Conservation (phyloP, 2,888 invertebrate species). For the Drosophila sordidula region DNA sequence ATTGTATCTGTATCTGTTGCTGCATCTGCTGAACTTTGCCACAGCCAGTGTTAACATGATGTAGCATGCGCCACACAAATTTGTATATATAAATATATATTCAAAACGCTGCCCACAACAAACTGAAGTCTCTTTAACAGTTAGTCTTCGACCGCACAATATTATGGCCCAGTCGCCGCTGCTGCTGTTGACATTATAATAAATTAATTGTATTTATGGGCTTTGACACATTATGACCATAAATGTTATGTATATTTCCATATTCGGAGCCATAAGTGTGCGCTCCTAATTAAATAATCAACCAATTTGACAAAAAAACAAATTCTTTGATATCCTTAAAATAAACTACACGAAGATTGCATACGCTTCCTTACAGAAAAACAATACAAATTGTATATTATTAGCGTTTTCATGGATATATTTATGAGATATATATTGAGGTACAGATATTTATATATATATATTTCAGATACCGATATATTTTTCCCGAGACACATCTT, state of each 20-base stretch:
- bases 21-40: slow-evolving; percentile 5
- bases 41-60: slow-evolving; percentile 72
- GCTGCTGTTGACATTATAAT: slow-evolving; percentile 74
- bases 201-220: slow-evolving; percentile 82
- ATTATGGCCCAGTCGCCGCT: slow-evolving; percentile 14
- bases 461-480: too few species aligned
- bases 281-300: slow-evolving; percentile 74
- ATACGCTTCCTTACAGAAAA: slow-evolving; percentile 15
- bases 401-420: too few species aligned
- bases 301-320: slow-evolving; percentile 37
- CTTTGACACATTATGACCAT: slow-evolving; percentile 82
- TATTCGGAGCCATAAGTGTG: slow-evolving; percentile 45
- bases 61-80: slow-evolving; percentile 62
- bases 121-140: slow-evolving; percentile 32
- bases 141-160: slow-evolving; percentile 29
- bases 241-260: slow-evolving; percentile 61
- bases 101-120: slow-evolving; percentile 48
- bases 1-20: slow-evolving; percentile 25
- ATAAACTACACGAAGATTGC: background rate
- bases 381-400: too few species aligned
- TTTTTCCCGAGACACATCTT: too few species aligned
- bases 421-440: too few species aligned
- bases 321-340: background rate
- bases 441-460: too few species aligned
- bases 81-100: slow-evolving; percentile 47